Conservation (phyloP, 1,140 invertebrate species). For the Drosophila azteca region DNA sequence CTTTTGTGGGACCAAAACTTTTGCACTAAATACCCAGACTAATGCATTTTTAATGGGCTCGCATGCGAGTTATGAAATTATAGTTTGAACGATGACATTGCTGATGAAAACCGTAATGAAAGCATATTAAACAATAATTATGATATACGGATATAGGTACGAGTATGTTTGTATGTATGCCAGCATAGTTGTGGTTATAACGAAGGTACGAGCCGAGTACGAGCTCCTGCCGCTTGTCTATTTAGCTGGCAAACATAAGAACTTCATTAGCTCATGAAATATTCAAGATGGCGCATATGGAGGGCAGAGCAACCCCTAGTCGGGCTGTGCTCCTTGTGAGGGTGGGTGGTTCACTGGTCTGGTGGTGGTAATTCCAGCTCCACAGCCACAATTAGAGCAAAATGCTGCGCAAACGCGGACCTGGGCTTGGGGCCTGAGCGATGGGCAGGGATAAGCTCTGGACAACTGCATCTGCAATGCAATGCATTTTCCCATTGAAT, state of each 20-base stretch:
- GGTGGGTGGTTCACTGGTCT: constrained; percentile 1
- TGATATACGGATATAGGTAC: constrained; percentile 48
- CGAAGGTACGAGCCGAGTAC: constrained; percentile 24
- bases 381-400: constrained; percentile 74
- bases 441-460: not conserved
- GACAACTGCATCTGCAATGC: constrained; percentile 31
- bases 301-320: constrained; percentile 48
- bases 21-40: constrained; percentile 42
- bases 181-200: constrained; percentile 45
- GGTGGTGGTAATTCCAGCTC: constrained; percentile 32
- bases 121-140: constrained; percentile 70
- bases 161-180: constrained; percentile 13
- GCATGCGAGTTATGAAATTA: constrained; percentile 53
- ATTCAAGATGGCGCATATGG: constrained; percentile 75
- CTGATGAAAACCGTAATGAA: constrained; percentile 79
- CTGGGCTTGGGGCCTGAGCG: not conserved
- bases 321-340: constrained; percentile 1
- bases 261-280: constrained; percentile 82
- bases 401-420: constrained; percentile 72
- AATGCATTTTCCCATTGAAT: constrained; percentile 64
- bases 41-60: constrained; percentile 69
- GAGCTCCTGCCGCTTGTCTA: constrained; percentile 36
- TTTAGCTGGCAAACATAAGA: constrained; percentile 65
- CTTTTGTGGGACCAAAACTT: constrained; percentile 41
- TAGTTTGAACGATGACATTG: constrained; percentile 79